Base-by-base conservation (phyloP, 1,140 invertebrate genomes). In the Pectinophora gossypiella region DNA sequence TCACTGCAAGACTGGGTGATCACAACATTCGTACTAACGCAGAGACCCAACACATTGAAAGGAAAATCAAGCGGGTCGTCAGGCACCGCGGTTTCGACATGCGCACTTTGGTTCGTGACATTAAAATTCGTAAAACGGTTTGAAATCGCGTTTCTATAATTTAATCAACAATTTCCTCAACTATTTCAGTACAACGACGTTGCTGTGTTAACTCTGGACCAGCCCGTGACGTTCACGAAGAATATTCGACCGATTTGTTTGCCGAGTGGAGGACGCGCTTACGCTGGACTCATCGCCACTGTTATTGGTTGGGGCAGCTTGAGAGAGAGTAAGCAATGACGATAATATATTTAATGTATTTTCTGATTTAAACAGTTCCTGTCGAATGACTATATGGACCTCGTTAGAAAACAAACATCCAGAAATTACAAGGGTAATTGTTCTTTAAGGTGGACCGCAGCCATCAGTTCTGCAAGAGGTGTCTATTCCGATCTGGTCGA, bases 281-380 rank as follows among this genome's bases (percentile, higher is more conserved):
- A 94, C 67, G 83, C 91, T 38, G 93, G 94, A 20, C 90, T 91
- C 54, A 89, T 90, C 1, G 95, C 91, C 1, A 96, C 94, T 0
- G 95, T 96, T 3, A 95, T 95, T 45, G 95, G 95, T 7, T 96
- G 94, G 95, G 94, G 94, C 18, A 95, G 93, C 71, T 85, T 96
- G 59, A 88, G 91, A 71, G 94, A 95, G 85, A 93, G 94, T 95
- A 77, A 90, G 90, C n/a, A n/a, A n/a, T n/a, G n/a, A n/a, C n/a
- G n/a, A n/a, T n/a, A n/a, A n/a, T n/a, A n/a, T n/a, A n/a, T n/a
- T n/a, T n/a, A n/a, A n/a, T n/a, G n/a, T n/a, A n/a, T n/a, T n/a
- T n/a, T n/a, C n/a, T n/a, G n/a, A n/a, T n/a, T n/a, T n/a, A n/a
- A n/a, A n/a, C n/a, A n/a, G n/a, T n/a, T n/a, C n/a, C n/a, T n/a